Base-by-base conservation (phyloP, 2,888 invertebrate genomes). In the Aplocera efformata region DNA sequence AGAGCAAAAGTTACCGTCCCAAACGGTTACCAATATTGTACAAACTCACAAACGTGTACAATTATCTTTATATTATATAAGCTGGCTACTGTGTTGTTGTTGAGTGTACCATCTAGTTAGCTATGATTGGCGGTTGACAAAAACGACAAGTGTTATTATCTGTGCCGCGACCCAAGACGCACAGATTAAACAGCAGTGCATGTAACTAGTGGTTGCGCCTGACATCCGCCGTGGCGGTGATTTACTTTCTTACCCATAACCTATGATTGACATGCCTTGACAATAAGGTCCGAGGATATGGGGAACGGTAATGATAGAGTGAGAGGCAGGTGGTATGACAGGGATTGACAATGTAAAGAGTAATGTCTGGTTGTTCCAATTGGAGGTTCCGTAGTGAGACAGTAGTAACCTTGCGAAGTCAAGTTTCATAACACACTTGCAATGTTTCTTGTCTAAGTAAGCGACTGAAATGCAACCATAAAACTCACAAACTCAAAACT, bases 51-150 rank as follows among this genome's bases (percentile, higher is more conserved):
- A 3, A 41, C 30, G 32, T 1, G 13, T 48, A 27, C 35, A 32
- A 29, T 5, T 17, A 5, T 5, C 2, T 17, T 17, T 17, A 2
- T 5, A 17, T 17, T 17, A 17, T 5, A 35, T 1, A 7, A 26
- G 8, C 22, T 6, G n/a, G 9, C 23, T n/a, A 13, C 28, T 25
- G 39, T 25, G 39, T 37, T 41, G 42, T 32, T 35, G 39, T 44
- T 45, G 42, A 41, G 4, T 8, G 43, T 53, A 56, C 58, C 48
- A 51, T 58, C 55, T 64, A 43, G 50, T 59, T 42, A 54, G 50
- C 53, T 57, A 54, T 75, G 72, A 79, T 79, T 77, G 64, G 45
- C 56, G 61, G 81, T 82, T 79, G 82, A 82, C 81, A 79, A 78
- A 63, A 75, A 70, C 63, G 50, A 64, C 59, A 57, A 61, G 69